These are phyloP conservation scores for Nesometra sesokonis DNA, from an alignment of 35 echinoderm and acorn worm genomes.

Conservation along the genomic window DNA sequence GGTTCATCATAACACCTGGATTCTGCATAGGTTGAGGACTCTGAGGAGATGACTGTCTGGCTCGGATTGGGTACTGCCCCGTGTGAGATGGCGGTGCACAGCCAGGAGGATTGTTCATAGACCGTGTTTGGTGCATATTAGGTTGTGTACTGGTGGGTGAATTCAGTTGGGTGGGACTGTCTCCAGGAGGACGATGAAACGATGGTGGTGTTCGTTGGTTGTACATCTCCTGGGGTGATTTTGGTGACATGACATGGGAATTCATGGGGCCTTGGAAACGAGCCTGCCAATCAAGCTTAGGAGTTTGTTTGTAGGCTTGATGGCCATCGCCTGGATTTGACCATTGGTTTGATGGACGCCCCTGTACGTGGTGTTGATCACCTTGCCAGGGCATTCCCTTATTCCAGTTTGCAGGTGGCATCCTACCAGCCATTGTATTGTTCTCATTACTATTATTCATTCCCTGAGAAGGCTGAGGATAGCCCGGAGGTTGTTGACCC, in stretches of 20 bases:
- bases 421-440: neutral
- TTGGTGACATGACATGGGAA: neutral
- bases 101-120: neutral
- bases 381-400: neutral
- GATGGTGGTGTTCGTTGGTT: neutral
- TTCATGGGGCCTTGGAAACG: neutral
- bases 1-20: neutral
- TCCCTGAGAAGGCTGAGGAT: neutral
- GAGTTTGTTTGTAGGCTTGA: neutral
- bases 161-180: neutral
- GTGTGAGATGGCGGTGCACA: neutral
- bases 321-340: neutral
- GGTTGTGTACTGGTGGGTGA: neutral
- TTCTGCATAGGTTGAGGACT: neutral
- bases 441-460: neutral
- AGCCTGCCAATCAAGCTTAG: neutral
- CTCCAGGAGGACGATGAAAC: neutral
- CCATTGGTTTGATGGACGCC: neutral
- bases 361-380: neutral
- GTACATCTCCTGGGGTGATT: neutral
- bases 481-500: neutral
- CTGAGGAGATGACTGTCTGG: neutral
- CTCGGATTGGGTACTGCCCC: neutral
- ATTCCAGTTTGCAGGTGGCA: neutral
- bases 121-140: neutral